Conservation (phyloP, 2,888 invertebrate genomes). For the Tetanocera ferruginea region DNA sequence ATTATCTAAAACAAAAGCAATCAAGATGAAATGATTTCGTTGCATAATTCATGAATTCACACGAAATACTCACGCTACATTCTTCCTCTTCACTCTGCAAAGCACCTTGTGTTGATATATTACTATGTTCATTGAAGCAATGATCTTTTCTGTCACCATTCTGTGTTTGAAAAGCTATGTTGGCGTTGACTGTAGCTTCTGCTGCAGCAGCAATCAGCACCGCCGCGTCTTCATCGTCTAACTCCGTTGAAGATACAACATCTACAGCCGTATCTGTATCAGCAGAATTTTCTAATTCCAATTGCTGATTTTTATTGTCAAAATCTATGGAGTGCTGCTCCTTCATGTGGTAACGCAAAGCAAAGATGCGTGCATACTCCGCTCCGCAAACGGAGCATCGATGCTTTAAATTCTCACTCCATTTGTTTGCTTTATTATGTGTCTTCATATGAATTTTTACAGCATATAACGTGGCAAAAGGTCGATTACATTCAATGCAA, state of each 20-base stretch:
- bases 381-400: conserved; percentile 81
- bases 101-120: conserved; percentile 58
- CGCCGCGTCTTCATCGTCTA: conserved; percentile 47
- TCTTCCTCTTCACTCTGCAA: conserved; percentile 60
- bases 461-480: conserved; percentile 83
- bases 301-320: conserved; percentile 38
- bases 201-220: conserved; percentile 58
- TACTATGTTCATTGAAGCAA: conserved; percentile 54
- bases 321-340: conserved; percentile 72
- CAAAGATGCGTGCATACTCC: conserved; percentile 81
- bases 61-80: neutral
- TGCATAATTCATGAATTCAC: neutral
- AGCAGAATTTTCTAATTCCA: conserved; percentile 28
- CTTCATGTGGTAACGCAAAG: conserved; percentile 80
- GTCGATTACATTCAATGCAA: conserved; percentile 82
- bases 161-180: neutral
- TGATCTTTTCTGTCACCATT: conserved; percentile 5
- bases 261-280: conserved; percentile 31
- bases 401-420: conserved; percentile 77
- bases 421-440: conserved; percentile 73
- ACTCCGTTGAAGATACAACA: conserved; percentile 30
- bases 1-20: conserved; percentile 56
- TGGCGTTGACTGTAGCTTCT: conserved; percentile 44
- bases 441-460: conserved; percentile 83
- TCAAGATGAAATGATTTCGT: neutral